Percentiles rank a stretch among this genome's conserved stretches.
Conservation (phyloP, 37 sponge, comb jelly and placozoan species). For the Tethya wilhelma region DNA sequence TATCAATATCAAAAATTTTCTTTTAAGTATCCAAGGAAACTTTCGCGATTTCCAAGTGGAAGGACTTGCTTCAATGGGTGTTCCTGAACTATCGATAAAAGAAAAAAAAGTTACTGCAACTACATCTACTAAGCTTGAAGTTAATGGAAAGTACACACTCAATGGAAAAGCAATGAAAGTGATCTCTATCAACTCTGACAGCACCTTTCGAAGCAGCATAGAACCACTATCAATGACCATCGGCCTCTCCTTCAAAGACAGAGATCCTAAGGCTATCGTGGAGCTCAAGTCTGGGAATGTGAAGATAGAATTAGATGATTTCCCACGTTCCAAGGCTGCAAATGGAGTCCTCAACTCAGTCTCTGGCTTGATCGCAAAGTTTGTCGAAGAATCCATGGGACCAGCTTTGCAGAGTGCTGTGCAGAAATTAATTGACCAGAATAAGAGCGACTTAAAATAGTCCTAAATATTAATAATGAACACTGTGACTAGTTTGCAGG, state of each 20-base stretch:
- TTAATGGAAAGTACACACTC: too few relatives aligned
- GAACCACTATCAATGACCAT: background rate
- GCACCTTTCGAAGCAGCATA: background rate
- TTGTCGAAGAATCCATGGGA: background rate
- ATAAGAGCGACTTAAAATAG: background rate
- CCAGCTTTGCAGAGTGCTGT: background rate
- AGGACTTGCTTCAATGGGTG: too few relatives aligned
- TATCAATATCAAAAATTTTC: too few relatives aligned
- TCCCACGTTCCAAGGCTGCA: background rate
- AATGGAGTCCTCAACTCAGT: background rate
- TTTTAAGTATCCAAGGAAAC: too few relatives aligned
- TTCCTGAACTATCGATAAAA: too few relatives aligned
- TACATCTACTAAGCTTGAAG: too few relatives aligned
- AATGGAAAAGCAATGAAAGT: slow-evolving; percentile 1
- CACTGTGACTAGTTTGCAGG: too few relatives aligned
- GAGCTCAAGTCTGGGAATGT: background rate
- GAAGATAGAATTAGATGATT: background rate
- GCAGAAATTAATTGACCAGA: background rate
- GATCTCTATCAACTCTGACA: background rate
- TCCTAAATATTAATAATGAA: too few relatives aligned
- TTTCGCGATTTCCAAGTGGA: too few relatives aligned
- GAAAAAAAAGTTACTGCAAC: too few relatives aligned
- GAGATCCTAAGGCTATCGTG: background rate
- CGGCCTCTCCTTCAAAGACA: background rate
- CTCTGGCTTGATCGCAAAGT: background rate